Evolutionary conservation across 2,113 vertebrate genomes (phyloP).

Genomic region (Periophthalmus modestus): DNA sequence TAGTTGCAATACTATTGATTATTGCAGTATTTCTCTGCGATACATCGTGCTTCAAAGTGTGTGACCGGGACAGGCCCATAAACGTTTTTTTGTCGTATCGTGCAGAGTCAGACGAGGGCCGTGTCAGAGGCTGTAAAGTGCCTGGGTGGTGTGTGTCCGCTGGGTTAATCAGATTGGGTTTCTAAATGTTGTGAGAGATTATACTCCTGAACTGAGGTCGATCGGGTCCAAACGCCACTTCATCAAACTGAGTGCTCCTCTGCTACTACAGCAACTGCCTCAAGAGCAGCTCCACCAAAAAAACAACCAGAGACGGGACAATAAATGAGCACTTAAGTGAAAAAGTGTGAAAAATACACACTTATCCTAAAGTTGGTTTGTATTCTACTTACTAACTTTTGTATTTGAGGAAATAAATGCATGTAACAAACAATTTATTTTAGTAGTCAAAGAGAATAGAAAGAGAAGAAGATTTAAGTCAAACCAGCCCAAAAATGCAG

Average conservation of each 20-base stretch:
- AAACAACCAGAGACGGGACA: background rate
- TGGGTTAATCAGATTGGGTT: conserved; percentile 61
- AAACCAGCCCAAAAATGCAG: too few relatives aligned
- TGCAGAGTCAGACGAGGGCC: conserved; percentile 17
- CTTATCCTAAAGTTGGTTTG: background rate
- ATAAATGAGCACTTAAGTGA: background rate
- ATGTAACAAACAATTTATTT: too few relatives aligned
- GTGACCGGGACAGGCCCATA: too few relatives aligned
- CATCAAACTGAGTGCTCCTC: conserved; percentile 57
- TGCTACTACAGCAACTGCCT: conserved; percentile 29
- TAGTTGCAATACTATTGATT: too few relatives aligned
- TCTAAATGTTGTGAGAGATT: conserved; percentile 30
- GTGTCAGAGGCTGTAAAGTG: conserved; percentile 10
- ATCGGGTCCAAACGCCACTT: conserved; percentile 30
- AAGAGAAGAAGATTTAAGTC: too few relatives aligned
- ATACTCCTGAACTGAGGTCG: conserved; percentile 21
- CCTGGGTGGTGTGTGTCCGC: background rate
- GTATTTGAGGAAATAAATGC: too few relatives aligned
- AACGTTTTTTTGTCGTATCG: too few relatives aligned
- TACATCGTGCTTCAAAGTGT: too few relatives aligned
- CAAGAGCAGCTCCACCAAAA: background rate
- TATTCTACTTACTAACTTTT: background rate
- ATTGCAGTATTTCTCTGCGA: too few relatives aligned
- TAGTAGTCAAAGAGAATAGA: too few relatives aligned
- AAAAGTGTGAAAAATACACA: background rate